phyloP scores from a whole-genome alignment of 2,888 invertebrate species.

The Epinotia demarniana region DNA sequence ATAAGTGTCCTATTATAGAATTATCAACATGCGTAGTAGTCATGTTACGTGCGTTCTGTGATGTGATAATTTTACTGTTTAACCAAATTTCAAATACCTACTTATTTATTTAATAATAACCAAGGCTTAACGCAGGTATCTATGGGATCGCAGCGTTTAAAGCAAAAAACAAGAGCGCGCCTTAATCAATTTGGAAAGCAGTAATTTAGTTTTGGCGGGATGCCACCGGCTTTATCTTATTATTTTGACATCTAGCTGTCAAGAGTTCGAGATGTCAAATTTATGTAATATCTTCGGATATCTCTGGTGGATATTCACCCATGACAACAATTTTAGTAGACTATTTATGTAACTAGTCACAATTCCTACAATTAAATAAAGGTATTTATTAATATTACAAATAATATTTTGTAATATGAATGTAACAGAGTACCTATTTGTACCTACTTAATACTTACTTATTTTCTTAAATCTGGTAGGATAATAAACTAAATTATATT shows the following conservation, averaged over 20 bases:
- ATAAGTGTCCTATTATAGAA: slow-evolving; percentile 3
- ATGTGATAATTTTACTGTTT: slow-evolving; percentile 10
- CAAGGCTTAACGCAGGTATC: too few species aligned
- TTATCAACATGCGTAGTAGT: slow-evolving; percentile 7
- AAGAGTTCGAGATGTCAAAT: too few species aligned
- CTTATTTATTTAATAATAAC: not conserved
- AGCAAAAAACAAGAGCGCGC: too few species aligned
- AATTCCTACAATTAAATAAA: not conserved
- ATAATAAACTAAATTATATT: slow-evolving; percentile 8
- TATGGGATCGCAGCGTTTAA: too few species aligned
- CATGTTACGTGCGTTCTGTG: slow-evolving; percentile 19
- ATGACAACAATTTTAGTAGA: too few species aligned
- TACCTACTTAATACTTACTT: slow-evolving; percentile 4
- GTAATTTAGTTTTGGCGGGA: too few species aligned
- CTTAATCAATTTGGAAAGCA: too few species aligned
- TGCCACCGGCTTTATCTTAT: too few species aligned
- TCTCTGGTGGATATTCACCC: too few species aligned
- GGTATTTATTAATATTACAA: not conserved
- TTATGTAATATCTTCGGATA: too few species aligned
- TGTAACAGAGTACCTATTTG: slow-evolving; percentile 3
- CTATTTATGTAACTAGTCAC: not conserved
- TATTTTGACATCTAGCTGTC: too few species aligned
- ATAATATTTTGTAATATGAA: not conserved
- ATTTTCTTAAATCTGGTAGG: slow-evolving; percentile 6
- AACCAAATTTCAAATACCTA: not conserved